Base-by-base conservation (phyloP, 2,797 vertebrate species). In the Sebastes vulpes region DNA sequence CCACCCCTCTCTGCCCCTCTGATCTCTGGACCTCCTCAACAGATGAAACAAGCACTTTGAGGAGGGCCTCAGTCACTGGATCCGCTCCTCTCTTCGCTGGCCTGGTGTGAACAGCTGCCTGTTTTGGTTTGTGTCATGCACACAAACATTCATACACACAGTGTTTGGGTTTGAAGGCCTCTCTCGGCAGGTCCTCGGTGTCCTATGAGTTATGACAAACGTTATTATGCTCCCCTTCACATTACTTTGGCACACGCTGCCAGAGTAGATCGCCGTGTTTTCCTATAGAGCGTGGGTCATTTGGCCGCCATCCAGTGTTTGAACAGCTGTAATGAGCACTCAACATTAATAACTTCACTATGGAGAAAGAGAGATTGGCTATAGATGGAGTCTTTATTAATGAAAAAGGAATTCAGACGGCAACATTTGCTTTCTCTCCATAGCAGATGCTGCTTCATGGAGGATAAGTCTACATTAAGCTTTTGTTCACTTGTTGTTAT, bases 281-380 rank as follows among this genome's bases (percentile, higher is more conserved):
- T 97, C 94, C 95, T 96, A 46, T 46, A 96, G 86, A 93, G 89
- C 94, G 90, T 77, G 95, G 96, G 91, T 97, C 95, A 96, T 97
- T 97, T 97, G 95, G 95, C 90, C 89, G 91, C 91, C 91, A 87
- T 92, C 92, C 95, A 85, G 84, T 97, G 95, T 96, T 96, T 96
- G 92, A 97, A 94, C 95, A 97, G 94, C 93, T 96, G 93, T 96
- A 95, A 97, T 95, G 95, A 97, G 94, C 92, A 93, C 95, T 95
- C 92, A 78, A 81, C 82, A 87, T 94, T 95, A 93, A 94, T 94
- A 94, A 93, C 84, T 92, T 90, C 81, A 93, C 66, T 81, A 78
- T 83, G 86, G 26, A 56, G 67, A 58, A 57, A 78, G 67, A 67
- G 52, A 80, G 35, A 77, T 79, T 67, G 58, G 80, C 81, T 65